Evolutionary conservation across 2,888 invertebrate genomes (phyloP).

Genomic region (Gastrophysa polygoni): DNA sequence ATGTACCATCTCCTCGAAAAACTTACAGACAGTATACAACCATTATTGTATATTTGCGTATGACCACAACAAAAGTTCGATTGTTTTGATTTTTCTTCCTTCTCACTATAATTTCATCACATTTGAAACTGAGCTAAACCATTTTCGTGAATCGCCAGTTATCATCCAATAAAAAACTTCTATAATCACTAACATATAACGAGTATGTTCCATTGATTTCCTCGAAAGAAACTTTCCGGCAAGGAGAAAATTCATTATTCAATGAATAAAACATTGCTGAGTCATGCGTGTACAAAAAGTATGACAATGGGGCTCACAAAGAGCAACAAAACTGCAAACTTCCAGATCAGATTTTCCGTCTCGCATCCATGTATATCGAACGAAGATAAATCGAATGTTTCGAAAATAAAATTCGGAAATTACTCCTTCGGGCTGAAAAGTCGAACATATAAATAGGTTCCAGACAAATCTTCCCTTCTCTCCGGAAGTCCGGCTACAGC

Average conservation of each 20-base stretch:
- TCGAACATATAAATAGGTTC: slow-evolving; percentile 28
- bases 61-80: no score
- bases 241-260: background rate
- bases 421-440: slow-evolving; percentile 27
- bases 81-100: no score
- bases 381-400: slow-evolving; percentile 23
- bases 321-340: background rate
- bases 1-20: no score
- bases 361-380: background rate
- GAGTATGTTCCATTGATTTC: no score
- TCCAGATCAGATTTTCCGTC: background rate
- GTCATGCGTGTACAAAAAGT: background rate
- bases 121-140: no score
- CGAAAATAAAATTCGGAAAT: slow-evolving; percentile 33
- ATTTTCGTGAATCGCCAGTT: no score
- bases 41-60: no score
- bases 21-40: no score
- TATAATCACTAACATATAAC: background rate
- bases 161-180: no score
- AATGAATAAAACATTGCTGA: slow-evolving; percentile 1
- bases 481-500: slow-evolving; percentile 28
- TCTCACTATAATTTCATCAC: no score
- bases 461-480: slow-evolving; percentile 31
- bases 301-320: background rate
- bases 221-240: background rate